Conservation (phyloP, 2,888 invertebrate species). For the Blastobasis lacticolella region DNA sequence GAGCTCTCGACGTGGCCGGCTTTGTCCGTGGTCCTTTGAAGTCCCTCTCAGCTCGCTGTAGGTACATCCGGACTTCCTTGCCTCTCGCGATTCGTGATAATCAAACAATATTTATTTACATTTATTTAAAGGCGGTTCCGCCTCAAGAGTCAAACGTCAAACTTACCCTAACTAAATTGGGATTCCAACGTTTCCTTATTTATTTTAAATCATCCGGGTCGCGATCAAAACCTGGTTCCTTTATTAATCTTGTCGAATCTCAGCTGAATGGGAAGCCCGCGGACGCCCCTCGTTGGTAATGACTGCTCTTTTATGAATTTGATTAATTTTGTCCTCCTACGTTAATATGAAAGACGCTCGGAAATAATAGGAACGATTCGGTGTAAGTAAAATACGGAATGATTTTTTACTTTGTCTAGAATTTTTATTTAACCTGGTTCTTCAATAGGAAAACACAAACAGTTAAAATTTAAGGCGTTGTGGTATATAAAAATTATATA, state of each 20-base stretch:
- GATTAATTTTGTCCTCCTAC: too few species aligned
- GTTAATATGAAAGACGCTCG: too few species aligned
- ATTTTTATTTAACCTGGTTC: too few species aligned
- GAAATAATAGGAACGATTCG: too few species aligned
- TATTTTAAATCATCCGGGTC: background rate
- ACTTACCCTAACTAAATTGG: slow-evolving; percentile 1
- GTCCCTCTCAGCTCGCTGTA: background rate
- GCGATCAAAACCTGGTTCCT: background rate
- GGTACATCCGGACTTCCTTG: background rate
- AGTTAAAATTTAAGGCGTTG: too few species aligned
- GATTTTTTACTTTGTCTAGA: too few species aligned
- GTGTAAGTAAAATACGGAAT: too few species aligned
- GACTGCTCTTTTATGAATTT: too few species aligned
- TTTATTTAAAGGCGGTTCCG: background rate
- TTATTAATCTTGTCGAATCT: background rate
- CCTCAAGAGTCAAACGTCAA: background rate
- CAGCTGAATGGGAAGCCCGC: too few species aligned
- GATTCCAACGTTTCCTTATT: background rate
- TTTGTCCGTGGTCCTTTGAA: slow-evolving; percentile 1
- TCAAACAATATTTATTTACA: slow-evolving; percentile 3
- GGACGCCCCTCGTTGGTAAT: too few species aligned
- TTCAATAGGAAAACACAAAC: too few species aligned
- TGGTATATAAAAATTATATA: too few species aligned
- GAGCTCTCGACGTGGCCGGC: background rate
- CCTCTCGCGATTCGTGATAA: background rate